Percentiles rank a stretch among this genome's conserved stretches.
These are phyloP conservation scores for Clistopyga incitator DNA, from an alignment of 2,888 invertebrate species.

Conservation along the genomic window DNA sequence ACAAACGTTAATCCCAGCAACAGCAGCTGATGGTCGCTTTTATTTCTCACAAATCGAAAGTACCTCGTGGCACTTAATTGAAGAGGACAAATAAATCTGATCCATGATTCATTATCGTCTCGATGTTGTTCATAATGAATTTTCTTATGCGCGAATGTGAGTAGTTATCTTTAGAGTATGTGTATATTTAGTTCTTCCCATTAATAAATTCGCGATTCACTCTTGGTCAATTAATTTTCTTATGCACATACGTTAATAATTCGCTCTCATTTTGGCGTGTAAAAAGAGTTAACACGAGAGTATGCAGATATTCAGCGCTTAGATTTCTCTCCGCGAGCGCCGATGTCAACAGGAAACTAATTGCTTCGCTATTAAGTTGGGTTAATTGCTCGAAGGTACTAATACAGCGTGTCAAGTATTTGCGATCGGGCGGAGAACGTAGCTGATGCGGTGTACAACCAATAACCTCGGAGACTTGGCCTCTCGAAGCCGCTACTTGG, in stretches of 20 bases:
- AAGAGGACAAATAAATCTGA: conserved; percentile 11
- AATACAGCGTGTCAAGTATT: conserved; percentile 7
- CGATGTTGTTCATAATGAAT: conserved; percentile 2
- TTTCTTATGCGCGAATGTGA: neutral
- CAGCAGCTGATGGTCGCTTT: conserved; percentile 25
- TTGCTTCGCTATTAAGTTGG: conserved; percentile 38
- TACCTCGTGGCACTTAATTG: neutral
- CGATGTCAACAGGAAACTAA: conserved; percentile 25
- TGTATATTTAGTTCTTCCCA: too few species aligned
- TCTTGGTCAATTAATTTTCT: too few species aligned
- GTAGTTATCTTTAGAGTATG: too few species aligned
- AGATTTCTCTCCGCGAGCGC: neutral
- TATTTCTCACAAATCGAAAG: conserved; percentile 11
- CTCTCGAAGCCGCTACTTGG: neutral
- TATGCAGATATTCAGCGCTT: too few species aligned
- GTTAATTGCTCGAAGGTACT: conserved; percentile 47
- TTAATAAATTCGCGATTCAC: too few species aligned
- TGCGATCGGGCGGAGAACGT: conserved; percentile 30
- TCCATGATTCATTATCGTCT: neutral
- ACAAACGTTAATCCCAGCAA: neutral
- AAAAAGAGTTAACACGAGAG: too few species aligned
- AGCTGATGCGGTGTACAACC: conserved; percentile 10
- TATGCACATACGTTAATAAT: too few species aligned
- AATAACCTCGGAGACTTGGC: conserved; percentile 28
- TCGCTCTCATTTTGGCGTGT: too few species aligned